Base-by-base conservation (phyloP, 2,888 invertebrate genomes). In the Exephanes ischioxanthus region DNA sequence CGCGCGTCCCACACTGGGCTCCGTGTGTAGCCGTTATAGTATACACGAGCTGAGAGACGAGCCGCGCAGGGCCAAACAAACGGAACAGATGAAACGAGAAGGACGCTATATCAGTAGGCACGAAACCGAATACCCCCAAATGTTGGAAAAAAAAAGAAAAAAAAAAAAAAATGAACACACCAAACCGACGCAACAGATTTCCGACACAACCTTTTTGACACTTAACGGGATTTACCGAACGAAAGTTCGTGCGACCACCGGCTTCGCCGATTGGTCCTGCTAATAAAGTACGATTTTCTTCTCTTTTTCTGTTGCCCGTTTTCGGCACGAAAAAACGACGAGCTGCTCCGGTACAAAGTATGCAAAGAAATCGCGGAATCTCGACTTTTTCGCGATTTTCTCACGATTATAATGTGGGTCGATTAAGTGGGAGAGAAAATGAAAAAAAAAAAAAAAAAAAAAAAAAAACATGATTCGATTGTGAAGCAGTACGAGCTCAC, bases 381-480 rank as follows among this genome's bases (percentile, higher is more conserved):
- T 19, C 19, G 86, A 86, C 88, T 90, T 92, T 91, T 91, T 90
- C 90, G 89, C 88, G 88, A 90, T 91, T 91, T 90, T 92, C 92
- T 91, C 91, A 90, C 90, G 90, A 90, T 87, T 90, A 91, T 91
- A 91, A 91, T 91, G 41, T 91, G 91, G 87, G 88, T 88, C 89
- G 88, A 90, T 91, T 91, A 11, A 89, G 89, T 71, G 86, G 86
- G 73, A 33, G 58, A 33, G 58, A 9, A 19, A 30, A 70, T 41
- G 41, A 41, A 9, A 9, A 41, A 41, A 7, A 82, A 75, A 9
- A 41, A 41, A 7, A 82, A 75, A 48, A 26, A 26, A 41, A 9
- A 1, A 41, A 41, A 22, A 88, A 90, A 89, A 90, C 88, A 87
- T 76, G 79, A 86, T 48, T 2, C 33, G 66, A 41, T 76, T 51